phyloP scores from a whole-genome alignment of 64 coral and sea anemone species.

The Dendrophyllia cribrosa region DNA sequence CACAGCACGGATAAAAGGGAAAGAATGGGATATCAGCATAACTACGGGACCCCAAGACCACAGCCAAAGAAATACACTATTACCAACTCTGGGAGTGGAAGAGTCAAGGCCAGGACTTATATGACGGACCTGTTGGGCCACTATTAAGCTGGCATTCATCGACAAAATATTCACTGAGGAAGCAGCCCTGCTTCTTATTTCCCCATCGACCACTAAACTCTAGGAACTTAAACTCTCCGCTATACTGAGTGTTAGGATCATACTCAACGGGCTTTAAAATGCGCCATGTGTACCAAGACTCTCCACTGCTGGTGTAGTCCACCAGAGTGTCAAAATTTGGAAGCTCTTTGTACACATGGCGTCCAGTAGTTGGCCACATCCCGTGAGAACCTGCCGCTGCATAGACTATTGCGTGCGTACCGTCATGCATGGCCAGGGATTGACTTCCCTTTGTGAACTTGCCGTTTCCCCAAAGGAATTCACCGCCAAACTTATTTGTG shows the following conservation, averaged over 20 bases:
- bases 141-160: too few species aligned
- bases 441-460: background rate
- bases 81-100: too few species aligned
- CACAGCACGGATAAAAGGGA: too few species aligned
- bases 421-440: background rate
- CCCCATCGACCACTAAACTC: background rate
- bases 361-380: background rate
- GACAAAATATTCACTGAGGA: too few species aligned
- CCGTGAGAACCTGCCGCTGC: conserved; percentile 15
- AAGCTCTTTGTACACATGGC: background rate
- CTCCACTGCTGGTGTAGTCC: background rate
- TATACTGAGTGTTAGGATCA: background rate
- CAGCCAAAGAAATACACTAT: too few species aligned
- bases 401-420: conserved; percentile 17
- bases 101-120: too few species aligned
- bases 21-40: too few species aligned
- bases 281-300: background rate
- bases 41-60: too few species aligned
- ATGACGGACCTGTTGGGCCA: too few species aligned
- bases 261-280: background rate
- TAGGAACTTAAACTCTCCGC: background rate
- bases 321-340: background rate
- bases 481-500: conserved; percentile 11
- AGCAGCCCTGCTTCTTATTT: background rate
- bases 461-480: too few species aligned